These are phyloP conservation scores for Sinhomidia bicolor DNA, from an alignment of 2,888 invertebrate species.

Conservation along the genomic window DNA sequence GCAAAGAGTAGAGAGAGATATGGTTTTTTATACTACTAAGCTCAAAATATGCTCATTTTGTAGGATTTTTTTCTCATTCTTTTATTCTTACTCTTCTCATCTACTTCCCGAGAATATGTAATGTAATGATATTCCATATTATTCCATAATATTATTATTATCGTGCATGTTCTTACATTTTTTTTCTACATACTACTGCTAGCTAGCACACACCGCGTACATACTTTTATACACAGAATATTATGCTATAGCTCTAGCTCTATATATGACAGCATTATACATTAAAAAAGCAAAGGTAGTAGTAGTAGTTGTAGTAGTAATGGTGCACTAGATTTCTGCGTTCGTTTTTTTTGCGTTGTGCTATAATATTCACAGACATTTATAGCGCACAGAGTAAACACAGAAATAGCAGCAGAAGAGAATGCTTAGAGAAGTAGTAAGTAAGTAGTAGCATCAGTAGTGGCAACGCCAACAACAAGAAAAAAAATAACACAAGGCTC, in stretches of 20 bases:
- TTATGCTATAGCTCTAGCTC: too few species aligned
- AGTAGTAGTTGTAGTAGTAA: too few species aligned
- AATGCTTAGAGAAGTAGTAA: background rate
- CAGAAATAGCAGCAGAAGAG: background rate
- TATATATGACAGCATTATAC: background rate
- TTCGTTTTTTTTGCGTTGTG: background rate
- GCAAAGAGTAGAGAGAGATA: too few species aligned
- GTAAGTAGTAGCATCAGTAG: too few species aligned
- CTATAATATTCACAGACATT: conserved; percentile 29
- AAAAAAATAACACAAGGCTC: conserved; percentile 42
- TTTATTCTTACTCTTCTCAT: conserved; percentile 11
- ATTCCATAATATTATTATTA: conserved; percentile 26
- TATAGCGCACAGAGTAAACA: background rate
- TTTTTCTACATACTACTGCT: background rate
- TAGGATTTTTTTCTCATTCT: background rate
- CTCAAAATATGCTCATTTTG: too few species aligned
- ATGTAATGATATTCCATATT: conserved; percentile 41
- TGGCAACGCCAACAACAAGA: conserved; percentile 38
- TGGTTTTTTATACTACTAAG: background rate
- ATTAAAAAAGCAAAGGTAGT: conserved; percentile 17
- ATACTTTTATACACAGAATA: too few species aligned
- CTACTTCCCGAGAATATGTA: conserved; percentile 1
- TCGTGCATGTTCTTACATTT: conserved; percentile 22
- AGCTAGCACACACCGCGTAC: background rate
- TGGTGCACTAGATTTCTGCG: conserved; percentile 27